Base-by-base conservation (phyloP, 2,888 invertebrate species). In the Pyrrhopygopsis socrates region DNA sequence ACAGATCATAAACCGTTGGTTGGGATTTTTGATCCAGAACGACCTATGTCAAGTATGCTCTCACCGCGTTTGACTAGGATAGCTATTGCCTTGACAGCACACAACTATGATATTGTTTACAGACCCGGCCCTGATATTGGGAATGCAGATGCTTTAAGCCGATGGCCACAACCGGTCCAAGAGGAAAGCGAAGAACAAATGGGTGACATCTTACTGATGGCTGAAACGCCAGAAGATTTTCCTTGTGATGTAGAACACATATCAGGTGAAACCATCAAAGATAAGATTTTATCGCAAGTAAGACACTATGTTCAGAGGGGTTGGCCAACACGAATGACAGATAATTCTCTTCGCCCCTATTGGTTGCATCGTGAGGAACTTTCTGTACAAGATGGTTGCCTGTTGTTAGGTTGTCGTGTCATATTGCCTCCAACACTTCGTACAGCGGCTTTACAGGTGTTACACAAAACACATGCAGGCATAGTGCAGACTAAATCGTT, bases 61-160 rank as follows among this genome's bases (percentile, higher is more conserved):
- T 92, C 91, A 11, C 84, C 88, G 11, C 74, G 88, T 29, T 87
- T 92, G 78, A 80, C 89, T n/a, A 74, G 91, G 20, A 91, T 92
- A 80, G 83, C 89, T 5, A 82, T 94, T 22, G 87, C 79, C 58
- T 71, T 92, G 15, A 83, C 78, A 29, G 84, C 88, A 18, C 87
- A 91, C 80, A 65, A 85, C 38, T 92, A 93, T 80, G 63, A 80
- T 0, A 91, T 91, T n/a, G 68, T 71, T 38, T 93, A 93, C 73
- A 88, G 83, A 68, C 83, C 90, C 20, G 92, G 92, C 2, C 80
- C 88, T 50, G 24, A 75, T 15, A 92, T 94, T 27, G 92, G 88
- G 11, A 88, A 91, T 76, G 88, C 91, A 24, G 91, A 93, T 80
- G 75, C 74, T 22, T 81, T 93, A 34, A 88, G 89, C 74, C 75